Percentiles rank a stretch among this genome's conserved stretches.
Evolutionary conservation across 2,888 invertebrate species (phyloP).

Genomic region (Brenthis daphne): DNA sequence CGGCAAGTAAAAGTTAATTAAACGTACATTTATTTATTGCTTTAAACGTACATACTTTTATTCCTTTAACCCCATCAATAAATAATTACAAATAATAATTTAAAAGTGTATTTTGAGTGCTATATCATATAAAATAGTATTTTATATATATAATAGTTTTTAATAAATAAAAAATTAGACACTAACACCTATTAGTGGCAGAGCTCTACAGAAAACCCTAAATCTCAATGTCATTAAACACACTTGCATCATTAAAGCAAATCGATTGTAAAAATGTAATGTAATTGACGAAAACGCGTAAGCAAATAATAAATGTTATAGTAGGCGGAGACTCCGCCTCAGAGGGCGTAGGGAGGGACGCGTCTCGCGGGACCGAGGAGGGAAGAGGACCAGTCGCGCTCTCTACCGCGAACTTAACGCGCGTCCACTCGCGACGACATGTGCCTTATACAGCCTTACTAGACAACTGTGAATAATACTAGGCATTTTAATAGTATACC

Average conservation of each 20-base stretch:
- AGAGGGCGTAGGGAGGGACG: conserved; percentile 74
- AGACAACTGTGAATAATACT: conserved; percentile 20
- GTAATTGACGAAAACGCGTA: conserved; percentile 56
- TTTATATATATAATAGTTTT: neutral
- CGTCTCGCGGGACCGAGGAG: conserved; percentile 58
- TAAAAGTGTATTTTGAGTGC: too few species aligned
- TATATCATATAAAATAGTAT: neutral
- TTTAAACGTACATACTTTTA: too few species aligned
- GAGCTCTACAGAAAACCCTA: conserved; percentile 24
- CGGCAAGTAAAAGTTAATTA: too few species aligned
- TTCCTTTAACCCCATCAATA: too few species aligned
- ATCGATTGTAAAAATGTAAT: conserved; percentile 65
- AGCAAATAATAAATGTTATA: conserved; percentile 39
- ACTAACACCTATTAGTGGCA: conserved; percentile 18
- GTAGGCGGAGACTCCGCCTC: conserved; percentile 65
- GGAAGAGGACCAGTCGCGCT: conserved; percentile 75
- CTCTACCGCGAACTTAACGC: conserved; percentile 68
- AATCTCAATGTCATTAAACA: conserved; percentile 57
- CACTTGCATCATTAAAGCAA: conserved; percentile 72
- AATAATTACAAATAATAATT: too few species aligned
- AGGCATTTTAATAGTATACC: neutral
- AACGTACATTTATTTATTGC: too few species aligned
- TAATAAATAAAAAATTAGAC: neutral
- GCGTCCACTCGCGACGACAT: conserved; percentile 52
- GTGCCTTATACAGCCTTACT: conserved; percentile 32